phyloP scores from a whole-genome alignment of 2,888 invertebrate genomes.

The Tinea pellionella region DNA sequence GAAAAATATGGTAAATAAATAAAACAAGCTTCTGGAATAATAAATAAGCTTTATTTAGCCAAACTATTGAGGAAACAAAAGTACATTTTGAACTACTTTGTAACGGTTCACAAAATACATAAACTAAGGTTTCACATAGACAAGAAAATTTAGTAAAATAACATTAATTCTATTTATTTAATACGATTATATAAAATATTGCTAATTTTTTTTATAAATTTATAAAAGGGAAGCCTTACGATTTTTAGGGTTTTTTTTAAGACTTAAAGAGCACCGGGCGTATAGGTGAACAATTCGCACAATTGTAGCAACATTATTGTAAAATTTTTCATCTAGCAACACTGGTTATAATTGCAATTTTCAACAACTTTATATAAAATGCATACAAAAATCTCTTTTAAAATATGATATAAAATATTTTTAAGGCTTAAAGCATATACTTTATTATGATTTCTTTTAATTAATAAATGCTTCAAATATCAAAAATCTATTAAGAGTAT shows the following conservation, averaged over 20 bases:
- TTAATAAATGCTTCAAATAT: not conserved
- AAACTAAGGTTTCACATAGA: not conserved
- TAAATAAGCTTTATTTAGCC: constrained; percentile 70
- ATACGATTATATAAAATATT: not conserved
- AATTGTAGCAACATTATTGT: not conserved
- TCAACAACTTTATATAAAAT: not conserved
- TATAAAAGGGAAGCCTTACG: constrained; percentile 39
- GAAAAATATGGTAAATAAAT: constrained; percentile 16
- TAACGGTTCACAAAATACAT: not conserved
- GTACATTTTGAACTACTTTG: constrained; percentile 33
- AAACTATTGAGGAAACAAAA: constrained; percentile 31
- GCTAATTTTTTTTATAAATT: constrained; percentile 19
- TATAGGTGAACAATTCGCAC: not conserved
- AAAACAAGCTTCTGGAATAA: constrained; percentile 32
- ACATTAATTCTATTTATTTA: not conserved
- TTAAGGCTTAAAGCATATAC: not conserved
- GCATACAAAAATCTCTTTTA: constrained; percentile 2
- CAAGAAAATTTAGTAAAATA: constrained; percentile 11
- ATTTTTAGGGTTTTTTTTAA: not conserved
- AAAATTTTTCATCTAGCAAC: constrained; percentile 18
- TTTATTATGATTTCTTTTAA: not conserved
- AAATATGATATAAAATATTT: constrained; percentile 13
- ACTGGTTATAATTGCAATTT: constrained; percentile 12
- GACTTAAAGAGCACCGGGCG: not conserved
- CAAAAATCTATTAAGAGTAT: not conserved